Evolutionary conservation across 2,113 vertebrate species (phyloP), one percentile per base, ranked within the genome.

Genomic region (Brevimyrus niger): DNA sequence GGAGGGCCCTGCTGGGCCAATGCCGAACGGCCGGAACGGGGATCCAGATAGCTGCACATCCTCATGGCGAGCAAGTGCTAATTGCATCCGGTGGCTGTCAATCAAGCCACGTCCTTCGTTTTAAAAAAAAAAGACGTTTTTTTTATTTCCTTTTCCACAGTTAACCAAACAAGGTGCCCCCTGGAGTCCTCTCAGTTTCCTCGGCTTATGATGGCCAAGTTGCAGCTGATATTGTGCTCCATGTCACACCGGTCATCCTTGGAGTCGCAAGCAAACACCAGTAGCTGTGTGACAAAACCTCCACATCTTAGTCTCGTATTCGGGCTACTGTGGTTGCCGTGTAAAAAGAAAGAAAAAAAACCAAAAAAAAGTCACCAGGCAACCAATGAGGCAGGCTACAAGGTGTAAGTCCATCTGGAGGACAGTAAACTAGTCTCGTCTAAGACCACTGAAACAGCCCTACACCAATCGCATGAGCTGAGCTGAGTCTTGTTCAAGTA

Each of bases 61-160:
- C 80, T 89, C 73, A 27, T 87, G 82, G 90, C 95, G 95, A 95
- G 95, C 95, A 95, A 95, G 95, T 96, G 95, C 96, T 97, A 97
- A 97, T 97, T 97, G 96, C 96, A 95, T 96, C 95, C 95, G 95
- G 95, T 96, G 96, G 97, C 97, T 97, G 97, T 97, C 97, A 97
- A 97, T 97, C 97, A 97, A 97, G 97, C 88, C 95, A 96, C 53
- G 50, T 88, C 87, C 88, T 85, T 90, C 84, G 8, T 65, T 23
- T 38, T 15, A 51, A 51, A 17, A 51, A 50, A 84, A 10, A 23
- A 46, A 4, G 0, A 1, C 3, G 2, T 3, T 44, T 5, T 2
- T 55, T 21, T 53, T 23, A 6, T 35, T 35, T 19, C 50, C 13
- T 86, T 55, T 86, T 35, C 27, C 4, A 6, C 50, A 47, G 6